phyloP scores from a whole-genome alignment of 2,113 vertebrate species.

The Misgurnus anguillicaudatus region DNA sequence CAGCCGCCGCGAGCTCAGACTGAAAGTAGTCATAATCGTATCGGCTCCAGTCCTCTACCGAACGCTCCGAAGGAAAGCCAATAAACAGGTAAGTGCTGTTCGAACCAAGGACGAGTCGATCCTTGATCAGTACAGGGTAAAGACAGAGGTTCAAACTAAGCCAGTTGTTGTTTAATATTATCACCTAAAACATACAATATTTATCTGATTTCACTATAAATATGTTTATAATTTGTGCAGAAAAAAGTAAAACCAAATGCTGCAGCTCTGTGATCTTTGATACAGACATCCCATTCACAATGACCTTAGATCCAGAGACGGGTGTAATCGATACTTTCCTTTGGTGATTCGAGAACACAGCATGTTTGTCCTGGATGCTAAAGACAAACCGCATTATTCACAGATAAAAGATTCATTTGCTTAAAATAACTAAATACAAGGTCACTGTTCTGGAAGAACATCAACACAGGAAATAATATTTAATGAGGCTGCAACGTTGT shows the following conservation, averaged over 20 bases:
- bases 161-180: neutral
- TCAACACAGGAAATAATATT: no score
- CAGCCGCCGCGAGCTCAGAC: conserved; percentile 81
- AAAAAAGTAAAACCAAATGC: conserved; percentile 75
- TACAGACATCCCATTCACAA: conserved; percentile 77
- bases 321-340: conserved; percentile 75
- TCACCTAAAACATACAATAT: no score
- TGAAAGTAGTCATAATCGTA: conserved; percentile 89
- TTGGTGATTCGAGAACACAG: conserved; percentile 78
- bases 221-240: neutral
- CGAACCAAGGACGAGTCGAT: conserved; percentile 84
- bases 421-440: neutral
- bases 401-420: neutral
- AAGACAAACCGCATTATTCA: conserved; percentile 20
- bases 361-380: conserved; percentile 85
- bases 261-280: conserved; percentile 74
- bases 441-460: neutral
- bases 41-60: conserved; percentile 75
- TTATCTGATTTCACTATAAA: neutral
- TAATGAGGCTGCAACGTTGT: no score
- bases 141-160: neutral
- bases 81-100: conserved; percentile 83
- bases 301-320: conserved; percentile 74
- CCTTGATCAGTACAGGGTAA: conserved; percentile 63
- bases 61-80: conserved; percentile 80